Evolutionary conservation across 2,113 vertebrate genomes (phyloP).

Genomic region (Carettochelys insculpta): DNA sequence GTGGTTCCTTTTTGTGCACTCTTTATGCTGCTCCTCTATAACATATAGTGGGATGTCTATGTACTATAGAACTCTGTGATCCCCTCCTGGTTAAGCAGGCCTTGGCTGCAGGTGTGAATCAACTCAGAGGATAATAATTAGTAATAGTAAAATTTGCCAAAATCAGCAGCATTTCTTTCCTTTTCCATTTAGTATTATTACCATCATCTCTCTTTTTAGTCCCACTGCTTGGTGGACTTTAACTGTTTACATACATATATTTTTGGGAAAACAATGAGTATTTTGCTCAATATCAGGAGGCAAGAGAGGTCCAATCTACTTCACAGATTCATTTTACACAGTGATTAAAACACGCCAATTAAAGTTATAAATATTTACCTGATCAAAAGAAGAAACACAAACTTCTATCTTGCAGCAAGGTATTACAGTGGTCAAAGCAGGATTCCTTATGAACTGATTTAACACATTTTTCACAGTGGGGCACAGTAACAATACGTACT

Average conservation of each 20-base stretch:
- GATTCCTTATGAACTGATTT: conserved; percentile 33
- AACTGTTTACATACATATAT: not conserved
- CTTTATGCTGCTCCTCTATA: not conserved
- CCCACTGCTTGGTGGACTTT: not conserved
- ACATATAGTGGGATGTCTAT: not conserved
- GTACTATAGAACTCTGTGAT: not conserved
- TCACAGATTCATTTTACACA: not conserved
- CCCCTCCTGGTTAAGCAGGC: not conserved
- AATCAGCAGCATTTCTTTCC: not conserved
- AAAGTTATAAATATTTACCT: conserved; percentile 16
- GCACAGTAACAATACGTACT: not conserved
- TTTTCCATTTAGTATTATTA: not conserved
- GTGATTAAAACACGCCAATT: not conserved
- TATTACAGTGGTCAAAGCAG: not conserved
- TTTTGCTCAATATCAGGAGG: not conserved
- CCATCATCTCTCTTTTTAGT: not conserved
- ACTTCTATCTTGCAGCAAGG: conserved; percentile 6
- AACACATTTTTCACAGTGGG: conserved; percentile 51
- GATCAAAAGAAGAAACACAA: not conserved
- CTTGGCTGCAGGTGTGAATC: not conserved
- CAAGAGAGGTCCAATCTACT: not conserved
- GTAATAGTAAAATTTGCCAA: not conserved
- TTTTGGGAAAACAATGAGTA: not conserved
- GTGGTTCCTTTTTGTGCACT: fast-evolving
- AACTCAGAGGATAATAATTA: not conserved